Base-by-base conservation (phyloP, 1,140 invertebrate genomes). In the Cardiocondyla obscurior region DNA sequence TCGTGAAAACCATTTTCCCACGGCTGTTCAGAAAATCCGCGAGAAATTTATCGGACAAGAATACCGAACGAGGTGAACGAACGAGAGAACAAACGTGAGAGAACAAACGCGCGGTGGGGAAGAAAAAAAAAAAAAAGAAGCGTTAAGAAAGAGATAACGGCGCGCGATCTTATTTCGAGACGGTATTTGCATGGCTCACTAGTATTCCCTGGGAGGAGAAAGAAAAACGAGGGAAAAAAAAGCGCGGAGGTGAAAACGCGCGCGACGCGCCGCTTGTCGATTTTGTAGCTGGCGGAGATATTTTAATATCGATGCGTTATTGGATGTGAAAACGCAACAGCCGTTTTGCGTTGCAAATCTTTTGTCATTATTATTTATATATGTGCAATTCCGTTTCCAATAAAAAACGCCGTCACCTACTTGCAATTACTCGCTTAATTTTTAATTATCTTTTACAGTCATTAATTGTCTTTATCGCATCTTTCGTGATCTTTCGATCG, bases 131-230 rank as follows among this genome's bases (percentile, higher is more conserved):
- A 49, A n/a, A 73, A 85, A 88, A 85, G 85, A 85, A 49, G 55
- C 74, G 57, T 3, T 53, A 53, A 67, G 46, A n/a, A 64, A 74
- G 79, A 85, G 83, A 84, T 88, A 88, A 88, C 83, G 85, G 64
- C 62, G 28, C 58, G 64, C 86, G 86, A 84, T 82, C 82, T 85
- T 85, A 88, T 88, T 87, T 84, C 85, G 64, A 65, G 30, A 49
- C 64, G 83, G 85, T 87, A 88, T 88, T 88, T 85, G 86, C 86
- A 87, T 87, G 70, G 70, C 65, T 87, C 65, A 53, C 42, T 73
- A 85, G 85, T 85, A 87, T 87, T 88, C 84, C 49, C 70, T 22
- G 39, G 39, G 25, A 36, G 10, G 33, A 49, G 60, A 58, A 30
- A 64, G 81, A 70, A 46, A 42, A 73, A 51, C 4, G 62, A 51